Base-by-base conservation (phyloP, 2,113 vertebrate species). In the Brienomyrus longianalis region DNA sequence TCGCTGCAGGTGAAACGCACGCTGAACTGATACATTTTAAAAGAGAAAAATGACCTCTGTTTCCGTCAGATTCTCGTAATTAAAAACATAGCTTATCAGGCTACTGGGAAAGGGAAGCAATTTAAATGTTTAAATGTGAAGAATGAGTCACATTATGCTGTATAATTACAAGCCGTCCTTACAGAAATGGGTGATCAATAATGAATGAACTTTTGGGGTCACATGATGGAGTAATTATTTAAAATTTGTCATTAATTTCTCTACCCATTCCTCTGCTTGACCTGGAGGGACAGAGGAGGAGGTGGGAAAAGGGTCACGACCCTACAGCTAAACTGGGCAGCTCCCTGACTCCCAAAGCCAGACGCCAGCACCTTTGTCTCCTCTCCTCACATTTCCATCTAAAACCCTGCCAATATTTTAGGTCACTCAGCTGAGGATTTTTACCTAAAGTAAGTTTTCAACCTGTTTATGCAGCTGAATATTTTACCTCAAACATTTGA, bases 121-220 rank as follows among this genome's bases (percentile, higher is more conserved):
- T 94, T 95, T 95, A 94, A 95, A 95, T 96, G 93, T 95, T 95
- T 95, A 95, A 95, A 92, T 92, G 91, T 95, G 94, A 95, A 94
- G 93, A 93, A 94, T 93, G 92, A 92, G 89, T 94, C 95, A 93
- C 93, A 96, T 95, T 94, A 94, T 93, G 92, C 91, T 90, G 91
- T 92, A 92, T 95, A 95, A 95, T 95, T 95, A 95, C 93, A 93
- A 93, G 92, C 92, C 91, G 56, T 92, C 92, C 88, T 92, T 45
- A 21, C 70, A 92, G 93, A 93, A 94, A 93, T 89, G 93, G 93
- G 86, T 92, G 93, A 95, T 96, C 94, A 95, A 94, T 95, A 95
- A 95, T 95, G 93, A 93, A 96, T 92, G 92, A 62, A 92, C 89
- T 89, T 89, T 91, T 90, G 54, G 89, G 92, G 90, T 93, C 93